A percentile compares a stretch with the other conserved stretches of the same genome.
Conservation (phyloP, 92 coral and sea anemone genomes). For the Porites divaricata region DNA sequence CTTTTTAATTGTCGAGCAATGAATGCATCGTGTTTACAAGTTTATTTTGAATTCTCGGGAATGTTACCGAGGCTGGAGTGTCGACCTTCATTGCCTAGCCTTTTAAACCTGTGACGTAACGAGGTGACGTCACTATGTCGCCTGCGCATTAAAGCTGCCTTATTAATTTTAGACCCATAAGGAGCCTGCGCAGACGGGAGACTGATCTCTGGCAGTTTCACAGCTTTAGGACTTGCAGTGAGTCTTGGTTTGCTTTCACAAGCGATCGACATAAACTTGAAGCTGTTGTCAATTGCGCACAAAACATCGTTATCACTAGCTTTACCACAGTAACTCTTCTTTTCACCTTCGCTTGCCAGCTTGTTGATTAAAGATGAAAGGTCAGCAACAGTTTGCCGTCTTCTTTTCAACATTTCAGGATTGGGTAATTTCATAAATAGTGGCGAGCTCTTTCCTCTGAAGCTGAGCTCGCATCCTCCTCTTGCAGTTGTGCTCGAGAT, state of each 20-base stretch:
- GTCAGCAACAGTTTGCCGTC: not conserved
- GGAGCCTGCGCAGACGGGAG: not conserved
- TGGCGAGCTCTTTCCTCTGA: slow-evolving; percentile 2
- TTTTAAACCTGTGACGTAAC: not conserved
- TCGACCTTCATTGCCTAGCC: not conserved
- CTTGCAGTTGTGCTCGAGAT: not conserved
- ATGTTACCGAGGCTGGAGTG: not conserved
- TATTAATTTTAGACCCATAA: not conserved
- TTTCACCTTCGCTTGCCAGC: not conserved
- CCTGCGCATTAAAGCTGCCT: slow-evolving; percentile 8
- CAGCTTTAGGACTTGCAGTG: not conserved
- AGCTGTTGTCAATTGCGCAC: not conserved
- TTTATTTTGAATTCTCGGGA: not conserved
- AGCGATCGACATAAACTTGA: slow-evolving; percentile 18
- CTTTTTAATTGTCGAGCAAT: too few species aligned
- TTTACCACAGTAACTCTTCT: not conserved
- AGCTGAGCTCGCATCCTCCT: not conserved
- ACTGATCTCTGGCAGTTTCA: not conserved
- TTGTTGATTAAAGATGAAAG: not conserved
- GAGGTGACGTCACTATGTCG: slow-evolving; percentile 25
- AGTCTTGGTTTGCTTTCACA: not conserved
- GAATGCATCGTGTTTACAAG: not conserved
- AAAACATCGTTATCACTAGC: not conserved
- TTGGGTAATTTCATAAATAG: not conserved
- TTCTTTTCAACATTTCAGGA: not conserved